Conservation (phyloP, 2,113 vertebrate genomes). For the Clarias batrachus region DNA sequence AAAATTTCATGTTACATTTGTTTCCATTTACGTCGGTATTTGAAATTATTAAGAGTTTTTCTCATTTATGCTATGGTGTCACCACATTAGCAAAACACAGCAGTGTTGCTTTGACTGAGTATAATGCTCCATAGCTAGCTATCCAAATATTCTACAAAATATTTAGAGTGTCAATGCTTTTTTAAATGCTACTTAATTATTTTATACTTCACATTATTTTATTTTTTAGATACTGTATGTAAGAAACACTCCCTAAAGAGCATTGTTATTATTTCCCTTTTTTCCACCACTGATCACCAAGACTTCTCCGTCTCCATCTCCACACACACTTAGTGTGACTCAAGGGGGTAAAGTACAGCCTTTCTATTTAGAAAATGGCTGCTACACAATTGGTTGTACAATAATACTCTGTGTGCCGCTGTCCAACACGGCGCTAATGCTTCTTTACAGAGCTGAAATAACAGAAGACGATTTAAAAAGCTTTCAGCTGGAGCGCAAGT, state of each 20-base stretch:
- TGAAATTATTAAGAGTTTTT: background rate
- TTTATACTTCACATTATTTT: background rate
- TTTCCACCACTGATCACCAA: background rate
- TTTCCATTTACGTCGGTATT: background rate
- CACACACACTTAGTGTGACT: background rate
- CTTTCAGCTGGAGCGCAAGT: constrained; percentile 6
- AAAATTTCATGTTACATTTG: background rate
- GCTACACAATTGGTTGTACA: background rate
- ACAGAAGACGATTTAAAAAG: constrained; percentile 33
- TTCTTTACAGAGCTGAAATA: constrained; percentile 36
- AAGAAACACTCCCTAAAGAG: background rate
- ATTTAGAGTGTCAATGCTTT: too few relatives aligned
- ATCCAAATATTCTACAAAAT: too few relatives aligned
- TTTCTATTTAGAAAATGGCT: constrained; percentile 18
- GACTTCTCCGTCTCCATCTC: background rate
- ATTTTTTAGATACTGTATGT: background rate
- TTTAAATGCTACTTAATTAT: background rate
- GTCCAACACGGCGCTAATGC: constrained; percentile 1
- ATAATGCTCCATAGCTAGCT: too few relatives aligned
- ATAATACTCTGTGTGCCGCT: background rate
- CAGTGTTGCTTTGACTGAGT: too few relatives aligned
- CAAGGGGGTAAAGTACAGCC: constrained; percentile 18
- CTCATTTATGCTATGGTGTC: background rate
- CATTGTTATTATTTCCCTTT: background rate
- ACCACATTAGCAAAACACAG: background rate